Evolutionary conservation across 1,140 invertebrate genomes (phyloP).

Genomic region (Ctenoplectra terminalis): DNA sequence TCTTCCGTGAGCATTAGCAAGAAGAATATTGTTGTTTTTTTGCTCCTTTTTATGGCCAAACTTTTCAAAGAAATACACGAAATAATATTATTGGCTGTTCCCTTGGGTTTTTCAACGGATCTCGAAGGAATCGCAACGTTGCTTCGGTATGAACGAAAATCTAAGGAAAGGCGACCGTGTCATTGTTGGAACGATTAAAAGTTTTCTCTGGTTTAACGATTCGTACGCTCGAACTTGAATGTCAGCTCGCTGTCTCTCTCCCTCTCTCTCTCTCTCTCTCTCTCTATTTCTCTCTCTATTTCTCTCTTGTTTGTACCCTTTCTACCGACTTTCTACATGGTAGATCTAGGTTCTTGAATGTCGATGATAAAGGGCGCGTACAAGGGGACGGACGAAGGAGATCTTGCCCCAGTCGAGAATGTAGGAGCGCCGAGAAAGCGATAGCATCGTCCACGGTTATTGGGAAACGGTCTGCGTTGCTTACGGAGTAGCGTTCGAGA

Average conservation of each 20-base stretch:
- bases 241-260: constrained; percentile 4
- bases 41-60: too few species aligned
- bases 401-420: too few species aligned
- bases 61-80: constrained; percentile 40
- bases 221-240: constrained; percentile 46
- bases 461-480: too few species aligned
- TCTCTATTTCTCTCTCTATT: constrained; percentile 2
- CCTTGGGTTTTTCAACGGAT: not conserved
- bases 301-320: too few species aligned
- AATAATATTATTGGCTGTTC: constrained; percentile 48
- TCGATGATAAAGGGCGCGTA: too few species aligned
- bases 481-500: too few species aligned
- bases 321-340: constrained; percentile 37
- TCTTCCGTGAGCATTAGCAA: too few species aligned
- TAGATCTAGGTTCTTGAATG: too few species aligned
- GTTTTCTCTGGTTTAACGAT: constrained; percentile 64
- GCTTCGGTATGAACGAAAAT: constrained; percentile 46
- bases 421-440: too few species aligned
- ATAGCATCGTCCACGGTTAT: too few species aligned
- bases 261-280: not conserved
- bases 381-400: too few species aligned
- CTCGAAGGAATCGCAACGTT: constrained; percentile 40
- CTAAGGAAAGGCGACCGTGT: constrained; percentile 43
- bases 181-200: constrained; percentile 58
- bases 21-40: too few species aligned